A percentile compares a stretch with the other conserved stretches of the same genome.
Conservation (phyloP, 2,797 vertebrate species). For the Typhlichthys eigenmanni region DNA sequence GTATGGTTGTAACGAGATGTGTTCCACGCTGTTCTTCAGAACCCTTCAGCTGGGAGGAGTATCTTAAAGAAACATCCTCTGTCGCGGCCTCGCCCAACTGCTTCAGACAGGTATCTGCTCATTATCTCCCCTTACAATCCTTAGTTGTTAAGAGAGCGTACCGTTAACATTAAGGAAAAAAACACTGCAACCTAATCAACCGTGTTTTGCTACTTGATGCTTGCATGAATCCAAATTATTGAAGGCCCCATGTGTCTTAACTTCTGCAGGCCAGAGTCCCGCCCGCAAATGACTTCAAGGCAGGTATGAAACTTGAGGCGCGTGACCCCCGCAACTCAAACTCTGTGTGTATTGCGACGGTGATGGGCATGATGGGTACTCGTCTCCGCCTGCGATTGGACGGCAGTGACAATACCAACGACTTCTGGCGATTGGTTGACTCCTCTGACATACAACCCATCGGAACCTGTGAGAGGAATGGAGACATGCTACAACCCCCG, state of each 20-base stretch:
- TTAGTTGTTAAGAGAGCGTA: no score
- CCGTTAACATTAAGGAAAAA: constrained; percentile 2
- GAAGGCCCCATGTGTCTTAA: constrained; percentile 22
- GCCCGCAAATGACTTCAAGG: constrained; percentile 91
- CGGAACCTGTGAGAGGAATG: constrained; percentile 91
- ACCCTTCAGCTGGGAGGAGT: constrained; percentile 91
- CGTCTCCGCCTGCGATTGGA: constrained; percentile 89
- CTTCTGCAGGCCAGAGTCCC: constrained; percentile 84
- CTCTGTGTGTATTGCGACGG: constrained; percentile 93
- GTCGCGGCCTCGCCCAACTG: constrained; percentile 84
- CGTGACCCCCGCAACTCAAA: constrained; percentile 90
- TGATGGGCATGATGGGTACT: constrained; percentile 91
- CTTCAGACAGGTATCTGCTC: constrained; percentile 92
- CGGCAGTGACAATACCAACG: constrained; percentile 94
- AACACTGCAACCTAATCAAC: background rate
- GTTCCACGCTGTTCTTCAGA: constrained; percentile 71
- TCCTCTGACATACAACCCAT: constrained; percentile 92
- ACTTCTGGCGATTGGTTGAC: constrained; percentile 96
- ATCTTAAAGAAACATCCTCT: constrained; percentile 90
- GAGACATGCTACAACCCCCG: constrained; percentile 95
- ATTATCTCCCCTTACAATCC: background rate
- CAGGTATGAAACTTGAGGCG: constrained; percentile 96
- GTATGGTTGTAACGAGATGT: constrained; percentile 2
- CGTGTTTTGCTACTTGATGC: background rate
- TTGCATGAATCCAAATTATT: background rate